Percentiles rank a stretch among this genome's conserved stretches.
Conservation (phyloP, 2,113 vertebrate species). For the Dolichallabes microphthalmus region DNA sequence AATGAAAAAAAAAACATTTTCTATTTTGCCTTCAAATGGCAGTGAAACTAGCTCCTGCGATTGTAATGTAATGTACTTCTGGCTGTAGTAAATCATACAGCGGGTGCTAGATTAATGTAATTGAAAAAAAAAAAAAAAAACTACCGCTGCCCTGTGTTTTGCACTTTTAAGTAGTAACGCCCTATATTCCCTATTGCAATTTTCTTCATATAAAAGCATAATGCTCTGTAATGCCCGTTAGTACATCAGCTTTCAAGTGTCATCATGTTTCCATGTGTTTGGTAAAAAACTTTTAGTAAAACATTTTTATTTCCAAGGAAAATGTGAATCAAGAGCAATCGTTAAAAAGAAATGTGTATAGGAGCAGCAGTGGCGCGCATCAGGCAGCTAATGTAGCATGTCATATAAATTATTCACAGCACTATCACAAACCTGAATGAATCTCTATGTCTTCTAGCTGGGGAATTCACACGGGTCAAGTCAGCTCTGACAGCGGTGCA, state of each 20-base stretch:
- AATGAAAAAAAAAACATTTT: slow-evolving; percentile 20
- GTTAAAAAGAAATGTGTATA: slow-evolving; percentile 9
- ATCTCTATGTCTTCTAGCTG: not conserved
- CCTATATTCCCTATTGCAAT: not conserved
- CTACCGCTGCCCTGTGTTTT: not conserved
- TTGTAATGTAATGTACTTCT: not conserved
- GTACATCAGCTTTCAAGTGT: not conserved
- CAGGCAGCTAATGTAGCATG: slow-evolving; percentile 7
- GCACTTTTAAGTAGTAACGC: not conserved
- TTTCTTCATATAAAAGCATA: not conserved
- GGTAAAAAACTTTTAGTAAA: not conserved
- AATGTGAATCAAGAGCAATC: not conserved
- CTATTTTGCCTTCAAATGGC: not conserved
- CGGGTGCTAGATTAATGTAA: not conserved
- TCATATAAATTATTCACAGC: slow-evolving; percentile 41
- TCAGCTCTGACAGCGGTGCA: not conserved
- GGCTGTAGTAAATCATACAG: slow-evolving; percentile 10
- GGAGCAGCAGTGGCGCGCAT: not conserved
- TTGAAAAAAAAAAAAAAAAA: not conserved
- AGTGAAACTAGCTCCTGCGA: not conserved
- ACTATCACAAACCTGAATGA: not conserved
- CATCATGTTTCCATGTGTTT: not conserved
- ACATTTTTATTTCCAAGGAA: not conserved
- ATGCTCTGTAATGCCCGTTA: not conserved
- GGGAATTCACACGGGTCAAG: not conserved